Evolutionary conservation across 2,888 invertebrate genomes (phyloP).

Genomic region (Teleiodes luculella): DNA sequence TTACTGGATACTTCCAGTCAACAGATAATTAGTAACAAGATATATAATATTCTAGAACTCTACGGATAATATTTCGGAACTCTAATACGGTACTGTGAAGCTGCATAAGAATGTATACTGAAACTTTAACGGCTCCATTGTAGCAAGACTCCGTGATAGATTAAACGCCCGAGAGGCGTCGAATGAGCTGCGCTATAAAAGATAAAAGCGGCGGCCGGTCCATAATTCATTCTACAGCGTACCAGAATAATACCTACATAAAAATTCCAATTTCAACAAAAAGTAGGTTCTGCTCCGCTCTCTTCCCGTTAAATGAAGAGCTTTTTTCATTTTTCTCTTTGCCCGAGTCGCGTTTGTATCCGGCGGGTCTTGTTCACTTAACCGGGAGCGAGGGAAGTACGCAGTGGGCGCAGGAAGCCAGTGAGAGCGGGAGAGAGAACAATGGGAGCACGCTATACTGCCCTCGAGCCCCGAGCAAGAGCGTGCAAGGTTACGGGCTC

Average conservation of each 20-base stretch:
- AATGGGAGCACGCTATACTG: constrained; percentile 34
- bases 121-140: neutral
- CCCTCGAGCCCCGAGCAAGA: constrained; percentile 15
- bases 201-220: constrained; percentile 1
- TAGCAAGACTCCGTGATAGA: neutral
- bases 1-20: too few relatives aligned
- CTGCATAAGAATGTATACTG: neutral
- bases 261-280: constrained; percentile 19
- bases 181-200: constrained; percentile 6
- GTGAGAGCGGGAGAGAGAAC: constrained; percentile 32
- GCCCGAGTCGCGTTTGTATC: constrained; percentile 21
- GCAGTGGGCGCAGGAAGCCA: constrained; percentile 33
- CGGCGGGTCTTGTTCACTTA: constrained; percentile 23
- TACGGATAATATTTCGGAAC: too few relatives aligned
- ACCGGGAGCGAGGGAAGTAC: constrained; percentile 24
- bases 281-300: constrained; percentile 11
- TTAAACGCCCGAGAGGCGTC: neutral
- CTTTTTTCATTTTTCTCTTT: constrained; percentile 15
- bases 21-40: too few relatives aligned
- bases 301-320: constrained; percentile 17
- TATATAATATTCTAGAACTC: too few relatives aligned
- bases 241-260: constrained; percentile 16
- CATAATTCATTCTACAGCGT: constrained; percentile 14
- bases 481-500: constrained; percentile 21
- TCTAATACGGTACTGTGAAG: neutral